phyloP scores from a whole-genome alignment of 1,140 invertebrate species.

The Asobara japonica region DNA sequence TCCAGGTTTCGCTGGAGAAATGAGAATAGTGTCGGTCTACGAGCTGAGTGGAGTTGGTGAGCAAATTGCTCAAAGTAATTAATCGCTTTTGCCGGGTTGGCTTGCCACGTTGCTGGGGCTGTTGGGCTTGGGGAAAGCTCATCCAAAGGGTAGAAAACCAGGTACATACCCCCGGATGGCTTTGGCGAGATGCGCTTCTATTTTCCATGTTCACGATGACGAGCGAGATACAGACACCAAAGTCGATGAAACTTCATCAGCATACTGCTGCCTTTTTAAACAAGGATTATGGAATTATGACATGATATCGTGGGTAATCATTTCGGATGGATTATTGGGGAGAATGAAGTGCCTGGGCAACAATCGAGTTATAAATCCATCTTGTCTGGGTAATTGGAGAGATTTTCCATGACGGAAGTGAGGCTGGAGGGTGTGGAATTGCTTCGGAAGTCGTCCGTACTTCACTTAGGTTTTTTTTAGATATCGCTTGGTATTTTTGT shows the following conservation, averaged over 20 bases:
- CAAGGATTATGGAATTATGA: neutral
- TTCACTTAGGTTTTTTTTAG: neutral
- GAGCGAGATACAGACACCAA: neutral
- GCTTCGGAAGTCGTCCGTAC: constrained; percentile 23
- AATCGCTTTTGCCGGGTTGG: constrained; percentile 64
- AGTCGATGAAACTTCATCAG: constrained; percentile 32
- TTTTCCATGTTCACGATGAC: constrained; percentile 19
- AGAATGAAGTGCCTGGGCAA: constrained; percentile 19
- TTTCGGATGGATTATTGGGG: neutral
- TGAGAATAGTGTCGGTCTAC: constrained; percentile 64
- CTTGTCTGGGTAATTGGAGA: constrained; percentile 33
- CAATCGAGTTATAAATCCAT: constrained; percentile 37
- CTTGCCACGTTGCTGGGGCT: constrained; percentile 49
- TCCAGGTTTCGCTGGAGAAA: constrained; percentile 47
- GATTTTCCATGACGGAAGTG: constrained; percentile 29
- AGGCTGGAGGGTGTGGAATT: constrained; percentile 22
- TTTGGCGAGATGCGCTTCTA: constrained; percentile 20
- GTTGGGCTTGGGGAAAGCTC: constrained; percentile 31
- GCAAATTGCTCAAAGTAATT: constrained; percentile 66
- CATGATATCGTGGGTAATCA: constrained; percentile 8
- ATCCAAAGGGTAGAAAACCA: constrained; percentile 56
- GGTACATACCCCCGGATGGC: constrained; percentile 41
- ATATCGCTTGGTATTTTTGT: neutral
- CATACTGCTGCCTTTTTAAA: constrained; percentile 16
- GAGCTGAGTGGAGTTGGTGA: constrained; percentile 63